These are phyloP conservation scores for Epinephelus coioides DNA, from an alignment of 2,797 vertebrate species.

Conservation along the genomic window DNA sequence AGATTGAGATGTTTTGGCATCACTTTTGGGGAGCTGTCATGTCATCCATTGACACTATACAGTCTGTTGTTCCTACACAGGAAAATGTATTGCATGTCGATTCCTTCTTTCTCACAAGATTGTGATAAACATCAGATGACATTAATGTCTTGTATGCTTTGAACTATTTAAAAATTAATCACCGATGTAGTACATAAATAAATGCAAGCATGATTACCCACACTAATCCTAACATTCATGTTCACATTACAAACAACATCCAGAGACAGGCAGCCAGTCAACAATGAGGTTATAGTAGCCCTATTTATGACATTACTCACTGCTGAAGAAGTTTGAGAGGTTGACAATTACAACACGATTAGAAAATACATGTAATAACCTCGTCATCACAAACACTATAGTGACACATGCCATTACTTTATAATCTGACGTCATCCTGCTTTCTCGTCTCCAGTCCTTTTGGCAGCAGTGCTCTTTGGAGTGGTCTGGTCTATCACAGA, in stretches of 20 bases:
- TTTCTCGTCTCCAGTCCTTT: conserved; percentile 81
- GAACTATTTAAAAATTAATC: not conserved
- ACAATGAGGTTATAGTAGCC: no score
- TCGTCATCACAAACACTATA: not conserved
- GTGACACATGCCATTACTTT: not conserved
- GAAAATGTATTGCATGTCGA: not conserved
- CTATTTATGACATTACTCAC: no score
- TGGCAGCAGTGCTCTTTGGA: conserved; percentile 91
- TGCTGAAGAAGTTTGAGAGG: no score
- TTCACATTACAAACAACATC: conserved; percentile 4
- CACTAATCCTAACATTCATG: no score
- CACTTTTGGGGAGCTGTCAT: no score
- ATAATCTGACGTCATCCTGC: not conserved
- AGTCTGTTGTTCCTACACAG: not conserved
- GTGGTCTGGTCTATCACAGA: conserved; percentile 94
- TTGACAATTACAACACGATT: no score
- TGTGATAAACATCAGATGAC: conserved; percentile 5
- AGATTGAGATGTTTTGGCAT: no score
- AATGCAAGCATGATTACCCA: no score
- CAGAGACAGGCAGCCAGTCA: not conserved
- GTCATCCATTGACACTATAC: no score
- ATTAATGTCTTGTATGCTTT: not conserved
- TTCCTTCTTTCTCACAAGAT: not conserved
- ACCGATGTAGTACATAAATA: no score
- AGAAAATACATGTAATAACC: not conserved